Percentiles rank a stretch among this genome's conserved stretches.
These are phyloP conservation scores for Meda fulgida DNA, from an alignment of 2,797 vertebrate genomes.

Conservation along the genomic window DNA sequence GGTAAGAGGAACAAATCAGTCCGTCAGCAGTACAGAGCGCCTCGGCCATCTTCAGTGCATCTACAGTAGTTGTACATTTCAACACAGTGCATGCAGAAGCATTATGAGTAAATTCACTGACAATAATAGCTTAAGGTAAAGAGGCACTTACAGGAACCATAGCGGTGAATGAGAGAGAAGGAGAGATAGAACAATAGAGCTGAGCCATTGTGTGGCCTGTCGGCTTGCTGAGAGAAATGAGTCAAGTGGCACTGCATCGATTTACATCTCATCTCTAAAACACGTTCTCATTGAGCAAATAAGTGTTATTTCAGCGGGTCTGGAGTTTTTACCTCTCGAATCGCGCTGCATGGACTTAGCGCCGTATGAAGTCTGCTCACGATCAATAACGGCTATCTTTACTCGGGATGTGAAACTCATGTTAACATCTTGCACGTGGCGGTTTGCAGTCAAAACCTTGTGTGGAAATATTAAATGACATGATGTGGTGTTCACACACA, in stretches of 20 bases:
- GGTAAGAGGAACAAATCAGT: slow-evolving; percentile 17
- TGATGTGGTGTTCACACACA: background rate
- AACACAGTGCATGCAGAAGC: background rate
- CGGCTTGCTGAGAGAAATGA: slow-evolving; percentile 71
- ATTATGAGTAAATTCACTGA: slow-evolving; percentile 41
- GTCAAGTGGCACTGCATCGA: slow-evolving; percentile 80
- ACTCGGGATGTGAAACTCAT: background rate
- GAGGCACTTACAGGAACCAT: slow-evolving; percentile 37
- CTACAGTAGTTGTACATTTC: slow-evolving; percentile 11
- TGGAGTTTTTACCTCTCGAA: slow-evolving; percentile 60
- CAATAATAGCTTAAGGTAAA: slow-evolving; percentile 43
- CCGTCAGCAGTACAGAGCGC: background rate
- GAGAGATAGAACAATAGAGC: slow-evolving; percentile 6
- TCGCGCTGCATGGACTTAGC: background rate
- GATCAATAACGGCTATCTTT: slow-evolving; percentile 23
- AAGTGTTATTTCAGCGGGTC: slow-evolving; percentile 81
- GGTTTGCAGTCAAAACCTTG: background rate
- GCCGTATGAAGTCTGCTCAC: background rate
- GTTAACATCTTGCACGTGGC: background rate
- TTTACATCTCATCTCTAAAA: slow-evolving; percentile 88
- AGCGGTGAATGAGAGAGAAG: slow-evolving; percentile 18
- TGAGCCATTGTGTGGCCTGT: slow-evolving; percentile 77
- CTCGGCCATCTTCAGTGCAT: slow-evolving; percentile 4
- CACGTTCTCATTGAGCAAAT: slow-evolving; percentile 90
- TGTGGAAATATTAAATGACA: background rate